Base-by-base conservation (phyloP, 2,888 invertebrate species). In the Scaptomyza flava region DNA sequence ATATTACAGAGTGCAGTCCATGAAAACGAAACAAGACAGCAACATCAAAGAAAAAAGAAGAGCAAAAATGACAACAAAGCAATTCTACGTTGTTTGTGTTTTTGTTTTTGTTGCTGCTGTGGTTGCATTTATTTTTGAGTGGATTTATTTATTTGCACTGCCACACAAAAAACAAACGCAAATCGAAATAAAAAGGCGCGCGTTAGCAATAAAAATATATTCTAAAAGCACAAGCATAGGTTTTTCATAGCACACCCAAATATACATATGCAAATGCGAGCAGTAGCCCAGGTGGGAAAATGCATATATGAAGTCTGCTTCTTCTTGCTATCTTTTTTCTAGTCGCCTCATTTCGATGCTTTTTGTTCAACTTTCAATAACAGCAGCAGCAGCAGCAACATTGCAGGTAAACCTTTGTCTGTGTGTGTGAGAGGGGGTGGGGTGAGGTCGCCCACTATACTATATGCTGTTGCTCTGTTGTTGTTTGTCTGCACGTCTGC, bases 201-300 rank as follows among this genome's bases (percentile, higher is more conserved):
- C 2, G 23, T 9, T 6, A 4, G 43, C 50, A 51, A 63, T 62
- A 54, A 50, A 51, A 58, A 36, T 8, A 59, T 36, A 72, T 53
- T 31, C 11, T 47, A 68, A 62, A 62, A 69, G 56, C 67, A 66
- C 68, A 77, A 72, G 77, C 80, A 81, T 72, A 68, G 72, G 67
- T 75, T 79, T 77, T 77, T 14, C 5, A 3, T 79, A 23, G 5
- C 45, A 46, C 2, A 27, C 45, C 12, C 52, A 63, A 62, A 79
- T 76, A 72, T 76, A 79, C 68, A 65, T 48, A 85, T 80, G 81
- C 83, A 81, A 85, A 81, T 80, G 68, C 52, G 57, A 41, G 61
- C n/a, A 6, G 51, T 54, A 48, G 63, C 51, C 65, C 68, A 64
- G 65, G 60, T 59, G 70, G 68, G 67, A 66, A 64, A 73, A 61